Percentiles rank a stretch among this genome's conserved stretches.
These are phyloP conservation scores for Steinernema hermaphroditum DNA, from an alignment of 2,888 invertebrate species.

Conservation along the genomic window DNA sequence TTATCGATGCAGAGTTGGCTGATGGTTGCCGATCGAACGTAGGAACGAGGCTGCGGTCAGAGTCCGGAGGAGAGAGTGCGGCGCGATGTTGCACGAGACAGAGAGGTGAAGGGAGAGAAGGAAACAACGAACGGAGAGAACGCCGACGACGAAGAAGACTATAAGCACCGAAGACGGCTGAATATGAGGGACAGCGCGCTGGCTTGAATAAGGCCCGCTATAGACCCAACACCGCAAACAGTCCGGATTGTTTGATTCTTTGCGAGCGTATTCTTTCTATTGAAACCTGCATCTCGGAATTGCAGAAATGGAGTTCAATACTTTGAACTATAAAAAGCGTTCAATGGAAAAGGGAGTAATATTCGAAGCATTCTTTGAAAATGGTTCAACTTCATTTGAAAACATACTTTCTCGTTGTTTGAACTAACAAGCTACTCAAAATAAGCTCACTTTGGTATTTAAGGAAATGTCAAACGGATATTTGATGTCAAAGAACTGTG, in stretches of 20 bases:
- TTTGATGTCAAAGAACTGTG: too few species aligned
- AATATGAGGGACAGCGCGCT: conserved; percentile 21
- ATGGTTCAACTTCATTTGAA: too few species aligned
- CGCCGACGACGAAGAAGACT: conserved; percentile 3
- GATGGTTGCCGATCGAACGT: conserved; percentile 30
- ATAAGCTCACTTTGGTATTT: too few species aligned
- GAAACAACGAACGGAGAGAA: conserved; percentile 3
- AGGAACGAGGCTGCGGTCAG: neutral
- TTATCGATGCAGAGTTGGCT: conserved; percentile 29
- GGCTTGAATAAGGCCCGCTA: conserved; percentile 14
- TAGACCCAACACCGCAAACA: conserved; percentile 5
- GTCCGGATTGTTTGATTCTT: neutral
- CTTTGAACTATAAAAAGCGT: too few species aligned
- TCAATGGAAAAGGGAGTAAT: too few species aligned
- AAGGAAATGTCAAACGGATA: too few species aligned
- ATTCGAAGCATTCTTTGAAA: too few species aligned
- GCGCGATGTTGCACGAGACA: neutral
- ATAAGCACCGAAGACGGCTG: neutral
- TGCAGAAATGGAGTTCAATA: too few species aligned
- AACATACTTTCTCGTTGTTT: too few species aligned
- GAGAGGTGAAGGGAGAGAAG: neutral
- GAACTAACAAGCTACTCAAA: too few species aligned
- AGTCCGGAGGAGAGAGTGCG: neutral
- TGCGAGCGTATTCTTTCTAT: too few species aligned
- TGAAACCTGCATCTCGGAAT: too few species aligned